These are phyloP conservation scores for Callyntrura sp. DNA, from an alignment of 2,888 invertebrate genomes.

Conservation along the genomic window DNA sequence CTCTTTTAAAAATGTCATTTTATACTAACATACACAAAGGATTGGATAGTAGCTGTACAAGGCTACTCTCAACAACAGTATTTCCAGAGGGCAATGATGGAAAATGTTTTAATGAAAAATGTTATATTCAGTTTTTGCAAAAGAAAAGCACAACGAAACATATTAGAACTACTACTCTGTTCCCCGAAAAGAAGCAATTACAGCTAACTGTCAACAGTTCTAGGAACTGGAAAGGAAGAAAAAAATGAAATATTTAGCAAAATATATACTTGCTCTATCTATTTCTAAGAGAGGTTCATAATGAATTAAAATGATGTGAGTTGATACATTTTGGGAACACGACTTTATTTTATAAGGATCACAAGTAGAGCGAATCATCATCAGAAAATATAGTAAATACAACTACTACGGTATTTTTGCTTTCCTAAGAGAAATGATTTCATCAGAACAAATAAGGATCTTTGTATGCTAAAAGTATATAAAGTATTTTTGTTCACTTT, in stretches of 20 bases:
- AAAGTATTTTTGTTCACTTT: no score
- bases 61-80: no score
- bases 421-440: not conserved
- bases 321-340: not conserved
- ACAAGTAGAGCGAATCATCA: no score
- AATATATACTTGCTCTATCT: not conserved
- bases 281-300: not conserved
- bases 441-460: not conserved
- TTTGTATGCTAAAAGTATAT: not conserved
- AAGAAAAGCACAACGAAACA: no score
- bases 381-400: no score
- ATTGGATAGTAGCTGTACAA: no score
- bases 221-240: not conserved
- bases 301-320: not conserved
- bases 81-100: not conserved
- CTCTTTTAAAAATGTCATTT: no score
- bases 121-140: no score
- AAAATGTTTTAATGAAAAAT: not conserved
- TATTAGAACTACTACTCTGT: no score
- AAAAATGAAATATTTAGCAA: not conserved
- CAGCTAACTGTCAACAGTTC: slow-evolving; percentile 1
- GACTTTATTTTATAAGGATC: not conserved
- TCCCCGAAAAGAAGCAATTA: slow-evolving; percentile 10
- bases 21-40: no score
- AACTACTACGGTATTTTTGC: no score